phyloP scores from a whole-genome alignment of 1,140 invertebrate species.

The Asbolus verrucosus region DNA sequence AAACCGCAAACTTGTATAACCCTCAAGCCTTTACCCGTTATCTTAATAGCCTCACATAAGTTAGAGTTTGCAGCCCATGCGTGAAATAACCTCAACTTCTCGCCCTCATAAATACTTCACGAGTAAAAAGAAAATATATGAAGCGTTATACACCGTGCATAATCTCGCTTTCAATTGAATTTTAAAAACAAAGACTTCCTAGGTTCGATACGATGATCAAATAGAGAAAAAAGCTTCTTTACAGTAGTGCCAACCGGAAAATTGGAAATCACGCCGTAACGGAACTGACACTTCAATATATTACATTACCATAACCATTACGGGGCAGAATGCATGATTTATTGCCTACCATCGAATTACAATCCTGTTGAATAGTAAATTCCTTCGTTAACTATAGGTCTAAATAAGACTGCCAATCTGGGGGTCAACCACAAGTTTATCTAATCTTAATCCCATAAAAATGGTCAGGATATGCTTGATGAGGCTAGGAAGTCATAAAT shows the following conservation, averaged over 20 bases:
- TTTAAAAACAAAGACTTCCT: not conserved
- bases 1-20: conserved; percentile 16
- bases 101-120: conserved; percentile 23
- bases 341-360: no score
- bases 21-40: conserved; percentile 23
- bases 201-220: not conserved
- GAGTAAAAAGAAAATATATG: conserved; percentile 16
- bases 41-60: conserved; percentile 20
- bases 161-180: conserved; percentile 2
- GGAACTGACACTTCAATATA: not conserved
- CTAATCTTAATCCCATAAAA: conserved; percentile 39
- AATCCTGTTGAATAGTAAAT: no score
- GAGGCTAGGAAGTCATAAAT: conserved; percentile 31
- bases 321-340: no score
- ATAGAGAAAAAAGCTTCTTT: conserved; percentile 4
- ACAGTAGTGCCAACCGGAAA: not conserved
- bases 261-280: not conserved
- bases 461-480: conserved; percentile 24
- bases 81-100: conserved; percentile 13
- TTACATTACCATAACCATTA: not conserved
- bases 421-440: conserved; percentile 4
- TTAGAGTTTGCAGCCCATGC: conserved; percentile 11
- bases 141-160: no score
- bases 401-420: conserved; percentile 1
- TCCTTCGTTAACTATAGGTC: no score